phyloP scores from a whole-genome alignment of 2,113 vertebrate genomes.

The Salminus brasiliensis region DNA sequence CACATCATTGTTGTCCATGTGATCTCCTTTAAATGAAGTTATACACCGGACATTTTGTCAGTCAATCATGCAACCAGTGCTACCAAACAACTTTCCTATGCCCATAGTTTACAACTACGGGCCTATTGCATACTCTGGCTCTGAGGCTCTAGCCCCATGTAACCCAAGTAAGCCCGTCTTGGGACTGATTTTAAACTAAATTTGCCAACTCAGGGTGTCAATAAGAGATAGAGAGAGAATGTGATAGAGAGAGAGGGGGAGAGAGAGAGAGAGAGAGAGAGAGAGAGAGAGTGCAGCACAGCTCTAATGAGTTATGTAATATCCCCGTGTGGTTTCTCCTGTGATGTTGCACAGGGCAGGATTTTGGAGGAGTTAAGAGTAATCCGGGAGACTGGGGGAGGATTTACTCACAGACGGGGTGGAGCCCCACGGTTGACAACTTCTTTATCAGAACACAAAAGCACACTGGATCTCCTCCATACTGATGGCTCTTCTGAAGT shows the following conservation, averaged over 20 bases:
- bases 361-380: constrained; percentile 73
- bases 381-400: constrained; percentile 70
- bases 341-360: constrained; percentile 76
- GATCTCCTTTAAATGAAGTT: too few relatives aligned
- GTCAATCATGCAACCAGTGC: too few relatives aligned
- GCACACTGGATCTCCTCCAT: background rate
- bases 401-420: constrained; percentile 77
- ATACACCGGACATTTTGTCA: too few relatives aligned
- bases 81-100: too few relatives aligned
- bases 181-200: constrained; percentile 20
- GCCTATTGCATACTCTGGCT: too few relatives aligned
- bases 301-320: constrained; percentile 81
- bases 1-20: too few relatives aligned
- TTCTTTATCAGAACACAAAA: constrained; percentile 69
- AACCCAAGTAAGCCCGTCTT: too few relatives aligned
- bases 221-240: constrained; percentile 16
- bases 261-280: constrained; percentile 28
- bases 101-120: too few relatives aligned
- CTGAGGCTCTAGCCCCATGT: too few relatives aligned
- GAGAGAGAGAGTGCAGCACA: constrained; percentile 40
- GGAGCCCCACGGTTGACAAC: constrained; percentile 75
- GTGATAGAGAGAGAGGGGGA: background rate
- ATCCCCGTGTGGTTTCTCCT: constrained; percentile 67
- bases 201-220: constrained; percentile 18
- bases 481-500: constrained; percentile 23